Percentiles rank a stretch among this genome's conserved stretches.
These are phyloP conservation scores for Poecilia wingei DNA, from an alignment of 2,797 vertebrate species.

Conservation along the genomic window DNA sequence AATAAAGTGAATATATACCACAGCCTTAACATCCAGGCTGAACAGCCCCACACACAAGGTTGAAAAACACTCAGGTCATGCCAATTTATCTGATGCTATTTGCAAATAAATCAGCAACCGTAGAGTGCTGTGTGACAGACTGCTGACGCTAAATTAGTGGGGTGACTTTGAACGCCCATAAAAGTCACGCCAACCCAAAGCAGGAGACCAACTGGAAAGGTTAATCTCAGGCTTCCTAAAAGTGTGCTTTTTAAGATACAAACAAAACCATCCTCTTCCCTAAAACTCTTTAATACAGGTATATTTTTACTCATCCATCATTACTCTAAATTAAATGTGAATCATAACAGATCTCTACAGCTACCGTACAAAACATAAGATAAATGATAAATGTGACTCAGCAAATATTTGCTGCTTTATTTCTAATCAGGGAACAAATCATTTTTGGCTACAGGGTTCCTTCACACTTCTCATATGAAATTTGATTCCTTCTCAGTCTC, in stretches of 20 bases:
- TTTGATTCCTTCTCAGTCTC: too few species aligned
- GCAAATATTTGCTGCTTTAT: too few species aligned
- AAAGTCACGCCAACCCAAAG: constrained; percentile 20
- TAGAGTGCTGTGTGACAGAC: constrained; percentile 24
- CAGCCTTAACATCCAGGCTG: constrained; percentile 57
- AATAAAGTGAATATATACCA: constrained; percentile 55
- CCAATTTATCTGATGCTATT: constrained; percentile 15
- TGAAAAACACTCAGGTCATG: constrained; percentile 35
- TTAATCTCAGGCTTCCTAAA: background rate
- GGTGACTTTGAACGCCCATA: constrained; percentile 25
- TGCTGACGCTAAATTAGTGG: constrained; percentile 18
- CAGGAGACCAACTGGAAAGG: constrained; percentile 17
- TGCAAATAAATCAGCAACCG: constrained; percentile 43
- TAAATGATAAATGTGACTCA: too few species aligned
- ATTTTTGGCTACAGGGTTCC: too few species aligned
- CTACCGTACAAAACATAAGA: too few species aligned
- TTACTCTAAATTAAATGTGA: too few species aligned
- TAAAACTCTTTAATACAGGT: too few species aligned
- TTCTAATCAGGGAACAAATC: too few species aligned
- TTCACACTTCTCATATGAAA: too few species aligned
- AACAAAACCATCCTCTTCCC: background rate
- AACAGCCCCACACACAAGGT: constrained; percentile 27
- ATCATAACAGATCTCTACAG: too few species aligned
- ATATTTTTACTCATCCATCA: too few species aligned
- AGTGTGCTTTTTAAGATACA: background rate